Conservation (phyloP, 2,113 vertebrate genomes). For the Rallus limicola region DNA sequence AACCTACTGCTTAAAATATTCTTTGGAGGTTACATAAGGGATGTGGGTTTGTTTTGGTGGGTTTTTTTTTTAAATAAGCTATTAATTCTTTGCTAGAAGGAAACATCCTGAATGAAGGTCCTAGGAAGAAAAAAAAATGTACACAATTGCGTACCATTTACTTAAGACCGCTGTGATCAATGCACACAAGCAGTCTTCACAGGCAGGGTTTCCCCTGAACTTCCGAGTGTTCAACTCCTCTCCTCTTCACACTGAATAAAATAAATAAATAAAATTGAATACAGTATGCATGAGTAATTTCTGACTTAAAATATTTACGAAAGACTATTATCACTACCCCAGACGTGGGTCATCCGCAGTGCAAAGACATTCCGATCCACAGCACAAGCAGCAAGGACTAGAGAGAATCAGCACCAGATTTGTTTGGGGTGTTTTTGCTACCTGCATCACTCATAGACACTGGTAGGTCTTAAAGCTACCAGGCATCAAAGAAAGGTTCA, state of each 20-base stretch:
- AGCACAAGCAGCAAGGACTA: neutral
- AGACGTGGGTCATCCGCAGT: accelerated
- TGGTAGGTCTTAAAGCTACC: neutral
- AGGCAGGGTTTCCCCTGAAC: neutral
- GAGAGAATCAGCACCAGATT: neutral
- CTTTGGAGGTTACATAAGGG: neutral
- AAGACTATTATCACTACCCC: neutral
- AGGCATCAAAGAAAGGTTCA: neutral
- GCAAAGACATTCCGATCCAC: neutral
- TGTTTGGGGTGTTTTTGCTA: neutral
- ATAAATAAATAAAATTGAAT: slow-evolving; percentile 22
- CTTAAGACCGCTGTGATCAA: neutral
- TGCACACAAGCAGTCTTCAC: neutral
- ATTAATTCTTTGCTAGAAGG: neutral
- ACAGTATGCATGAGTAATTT: neutral
- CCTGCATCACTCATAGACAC: neutral
- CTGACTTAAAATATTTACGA: neutral
- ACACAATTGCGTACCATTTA: neutral
- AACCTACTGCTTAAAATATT: neutral
- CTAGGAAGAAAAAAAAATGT: neutral
- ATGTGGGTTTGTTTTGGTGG: neutral
- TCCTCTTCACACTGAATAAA: neutral
- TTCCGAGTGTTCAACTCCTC: neutral
- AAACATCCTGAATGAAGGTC: neutral
- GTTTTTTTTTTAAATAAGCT: neutral